Evolutionary conservation across 2,797 vertebrate genomes (phyloP).

Genomic region (Lepus oiostolus): DNA sequence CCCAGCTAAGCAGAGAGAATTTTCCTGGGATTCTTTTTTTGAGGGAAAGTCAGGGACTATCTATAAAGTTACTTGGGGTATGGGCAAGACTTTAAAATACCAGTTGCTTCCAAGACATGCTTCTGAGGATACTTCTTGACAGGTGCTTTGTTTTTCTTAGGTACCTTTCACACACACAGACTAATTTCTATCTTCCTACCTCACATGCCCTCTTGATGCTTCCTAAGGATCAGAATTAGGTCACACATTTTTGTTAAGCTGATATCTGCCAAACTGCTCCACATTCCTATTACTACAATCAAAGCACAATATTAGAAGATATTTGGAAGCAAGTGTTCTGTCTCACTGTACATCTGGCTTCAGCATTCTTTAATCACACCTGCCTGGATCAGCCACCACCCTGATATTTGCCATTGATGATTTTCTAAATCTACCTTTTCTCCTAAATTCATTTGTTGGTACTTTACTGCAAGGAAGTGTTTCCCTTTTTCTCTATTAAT

Average conservation of each 20-base stretch:
- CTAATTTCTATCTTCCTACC: too few species aligned
- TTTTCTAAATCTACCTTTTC: not conserved
- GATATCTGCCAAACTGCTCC: not conserved
- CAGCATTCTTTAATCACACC: not conserved
- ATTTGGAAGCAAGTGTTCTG: not conserved
- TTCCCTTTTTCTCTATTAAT: not conserved
- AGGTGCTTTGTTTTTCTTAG: too few species aligned
- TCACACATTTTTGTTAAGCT: not conserved
- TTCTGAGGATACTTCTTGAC: too few species aligned
- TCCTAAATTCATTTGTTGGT: not conserved
- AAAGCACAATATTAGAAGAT: not conserved
- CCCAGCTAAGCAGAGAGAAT: too few species aligned
- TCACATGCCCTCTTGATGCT: not conserved
- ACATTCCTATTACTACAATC: not conserved
- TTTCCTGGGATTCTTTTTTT: too few species aligned
- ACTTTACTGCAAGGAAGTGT: not conserved
- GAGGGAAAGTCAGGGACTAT: too few species aligned
- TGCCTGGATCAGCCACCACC: not conserved
- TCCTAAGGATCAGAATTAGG: not conserved
- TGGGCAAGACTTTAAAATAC: too few species aligned
- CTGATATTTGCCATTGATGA: not conserved
- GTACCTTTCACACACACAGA: too few species aligned
- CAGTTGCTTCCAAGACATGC: too few species aligned
- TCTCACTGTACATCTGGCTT: not conserved
- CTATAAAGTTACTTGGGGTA: too few species aligned